Evolutionary conservation across 2,113 vertebrate species (phyloP).

Genomic region (Galeopterus variegatus): DNA sequence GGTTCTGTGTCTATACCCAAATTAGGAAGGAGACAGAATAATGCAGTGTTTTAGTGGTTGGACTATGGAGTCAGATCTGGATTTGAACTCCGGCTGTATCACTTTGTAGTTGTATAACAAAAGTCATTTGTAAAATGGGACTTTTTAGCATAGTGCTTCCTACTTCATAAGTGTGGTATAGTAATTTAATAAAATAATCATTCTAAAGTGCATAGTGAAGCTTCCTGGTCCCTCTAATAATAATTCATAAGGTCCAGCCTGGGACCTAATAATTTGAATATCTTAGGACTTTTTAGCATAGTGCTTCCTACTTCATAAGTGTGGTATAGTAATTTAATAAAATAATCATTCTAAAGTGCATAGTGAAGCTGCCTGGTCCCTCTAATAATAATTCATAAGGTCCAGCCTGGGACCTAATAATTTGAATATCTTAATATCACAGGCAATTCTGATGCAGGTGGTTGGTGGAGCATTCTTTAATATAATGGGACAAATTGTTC

Average conservation of each 20-base stretch:
- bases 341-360: background rate
- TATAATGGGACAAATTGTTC: background rate
- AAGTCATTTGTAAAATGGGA: background rate
- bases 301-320: background rate
- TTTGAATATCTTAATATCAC: background rate
- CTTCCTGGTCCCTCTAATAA: background rate
- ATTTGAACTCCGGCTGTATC: background rate
- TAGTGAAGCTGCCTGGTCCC: background rate
- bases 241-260: background rate
- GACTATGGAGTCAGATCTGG: background rate
- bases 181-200: background rate
- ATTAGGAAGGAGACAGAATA: background rate
- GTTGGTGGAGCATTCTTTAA: background rate
- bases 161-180: background rate
- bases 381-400: background rate
- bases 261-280: background rate
- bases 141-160: background rate
- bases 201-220: background rate
- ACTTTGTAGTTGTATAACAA: background rate
- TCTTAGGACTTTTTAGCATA: background rate
- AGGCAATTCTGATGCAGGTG: background rate
- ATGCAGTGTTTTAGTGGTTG: background rate
- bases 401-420: background rate
- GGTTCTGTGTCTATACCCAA: background rate
- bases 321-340: background rate